Evolutionary conservation across 2,113 vertebrate genomes (phyloP), one percentile per base, ranked within the genome.

Genomic region (Brachirus orientalis): DNA sequence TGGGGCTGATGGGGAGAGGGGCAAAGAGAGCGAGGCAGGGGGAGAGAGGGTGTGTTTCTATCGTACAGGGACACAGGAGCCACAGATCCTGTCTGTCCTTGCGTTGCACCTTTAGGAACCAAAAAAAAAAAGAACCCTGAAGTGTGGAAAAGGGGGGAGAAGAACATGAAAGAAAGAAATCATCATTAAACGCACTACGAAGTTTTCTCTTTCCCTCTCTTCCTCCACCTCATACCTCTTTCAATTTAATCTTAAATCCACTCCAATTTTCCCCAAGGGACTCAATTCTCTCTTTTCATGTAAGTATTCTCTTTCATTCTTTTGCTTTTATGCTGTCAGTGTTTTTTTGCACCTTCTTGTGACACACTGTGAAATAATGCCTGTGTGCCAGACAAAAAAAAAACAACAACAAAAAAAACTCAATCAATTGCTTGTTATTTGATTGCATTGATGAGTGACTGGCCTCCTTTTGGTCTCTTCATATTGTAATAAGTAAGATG

Each of bases 261-360:
- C 85, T 85, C 72, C 81, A 76, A 75, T 82, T 81, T 80, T 76
- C 84, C 83, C 82, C 11, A 44, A 76, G 76, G 83, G 86, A 82
- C 67, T 62, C 57, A 70, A 69, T 80, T 84, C 82, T 86, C 85
- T 84, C 80, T 81, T 51, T 81, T 80, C 74, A 77, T 90, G 91
- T 94, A 82, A 93, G 92, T 93, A 91, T 90, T 86, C 78, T 82
- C 77, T 84, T 85, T 85, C 81, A 86, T 84, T 90, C 80, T 75
- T 58, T 50, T 48, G 47, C 80, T 74, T 75, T 83, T 79, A 73
- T 84, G 77, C 72, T 86, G 76, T 79, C 48, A 1, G 67, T 86
- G 63, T 87, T 86, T 69, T 68, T 60, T 37, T 52, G 59, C 40
- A 10, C n/a, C 75, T 70, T 37, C 72, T 44, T 63, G 46, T 71